Percentiles rank a stretch among this genome's conserved stretches.
Evolutionary conservation across 1,140 invertebrate species (phyloP).

Genomic region (Aphidius ervi): DNA sequence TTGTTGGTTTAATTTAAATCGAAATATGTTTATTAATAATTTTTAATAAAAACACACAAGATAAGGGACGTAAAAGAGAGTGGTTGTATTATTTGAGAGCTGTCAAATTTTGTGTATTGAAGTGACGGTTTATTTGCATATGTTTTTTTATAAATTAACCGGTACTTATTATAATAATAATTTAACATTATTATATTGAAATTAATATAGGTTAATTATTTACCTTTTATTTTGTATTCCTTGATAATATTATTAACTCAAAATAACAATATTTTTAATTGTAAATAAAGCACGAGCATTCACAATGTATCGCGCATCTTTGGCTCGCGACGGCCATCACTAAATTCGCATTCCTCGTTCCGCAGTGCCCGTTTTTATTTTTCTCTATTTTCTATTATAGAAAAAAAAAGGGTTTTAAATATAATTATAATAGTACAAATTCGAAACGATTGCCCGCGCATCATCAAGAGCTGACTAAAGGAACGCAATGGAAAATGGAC

Average conservation of each 20-base stretch:
- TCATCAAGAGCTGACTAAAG: too few species aligned
- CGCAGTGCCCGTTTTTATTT: constrained; percentile 21
- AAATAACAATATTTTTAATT: background rate
- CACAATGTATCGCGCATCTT: constrained; percentile 28
- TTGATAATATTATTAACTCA: background rate
- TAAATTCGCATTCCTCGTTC: constrained; percentile 21
- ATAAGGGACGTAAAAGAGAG: too few species aligned
- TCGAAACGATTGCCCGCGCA: too few species aligned
- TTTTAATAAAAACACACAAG: too few species aligned
- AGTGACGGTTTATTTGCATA: too few species aligned
- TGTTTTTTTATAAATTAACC: background rate
- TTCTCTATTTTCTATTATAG: constrained; percentile 16
- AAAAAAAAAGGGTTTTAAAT: background rate
- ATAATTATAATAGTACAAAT: too few species aligned
- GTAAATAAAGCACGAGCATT: constrained; percentile 29
- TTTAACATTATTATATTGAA: background rate
- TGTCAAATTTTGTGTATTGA: too few species aligned
- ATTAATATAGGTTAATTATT: background rate
- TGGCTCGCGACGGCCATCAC: constrained; percentile 38
- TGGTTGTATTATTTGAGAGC: too few species aligned
- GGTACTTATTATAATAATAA: background rate
- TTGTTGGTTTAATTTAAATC: too few species aligned
- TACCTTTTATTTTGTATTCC: constrained; percentile 9
- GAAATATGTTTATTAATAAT: too few species aligned
- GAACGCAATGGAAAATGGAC: too few species aligned